Percentiles rank a stretch among this genome's conserved stretches.
Evolutionary conservation across 1,140 invertebrate genomes (phyloP).

Genomic region (Pseudomyrmex dendroicus): DNA sequence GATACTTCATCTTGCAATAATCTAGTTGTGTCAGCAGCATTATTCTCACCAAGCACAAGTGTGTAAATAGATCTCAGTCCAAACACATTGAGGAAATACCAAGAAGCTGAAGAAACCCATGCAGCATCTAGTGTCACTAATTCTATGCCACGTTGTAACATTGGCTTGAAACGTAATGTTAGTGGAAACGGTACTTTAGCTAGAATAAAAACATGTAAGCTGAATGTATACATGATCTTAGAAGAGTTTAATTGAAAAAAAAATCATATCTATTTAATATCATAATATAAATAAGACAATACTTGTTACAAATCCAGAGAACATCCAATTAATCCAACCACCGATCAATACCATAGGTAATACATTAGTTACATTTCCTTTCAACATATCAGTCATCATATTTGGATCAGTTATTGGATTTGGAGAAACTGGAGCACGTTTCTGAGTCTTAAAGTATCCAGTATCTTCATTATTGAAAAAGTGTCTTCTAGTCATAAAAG

Average conservation of each 20-base stretch:
- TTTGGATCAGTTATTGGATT: constrained; percentile 99
- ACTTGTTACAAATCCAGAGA: constrained; percentile 99
- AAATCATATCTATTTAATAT: constrained; percentile 21
- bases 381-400: constrained; percentile 99
- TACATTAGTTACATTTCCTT: constrained; percentile 99
- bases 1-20: constrained; percentile 99
- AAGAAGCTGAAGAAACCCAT: constrained; percentile 99
- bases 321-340: constrained; percentile 99
- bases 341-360: constrained; percentile 99
- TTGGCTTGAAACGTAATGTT: constrained; percentile 99
- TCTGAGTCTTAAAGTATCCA: constrained; percentile 97
- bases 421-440: constrained; percentile 92
- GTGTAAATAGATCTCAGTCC: constrained; percentile 99
- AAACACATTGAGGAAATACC: constrained; percentile 99
- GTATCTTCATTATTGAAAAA: constrained; percentile 98
- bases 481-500: constrained; percentile 97
- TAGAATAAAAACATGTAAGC: constrained; percentile 80
- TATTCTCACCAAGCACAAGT: constrained; percentile 98
- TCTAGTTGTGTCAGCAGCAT: constrained; percentile 98
- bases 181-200: constrained; percentile 99
- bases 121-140: constrained; percentile 97
- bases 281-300: constrained; percentile 78
- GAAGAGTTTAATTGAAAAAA: not conserved
- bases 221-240: constrained; percentile 8
- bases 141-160: constrained; percentile 99